Evolutionary conservation across 2,888 invertebrate species (phyloP).

Genomic region (Drosophila multiciliata): DNA sequence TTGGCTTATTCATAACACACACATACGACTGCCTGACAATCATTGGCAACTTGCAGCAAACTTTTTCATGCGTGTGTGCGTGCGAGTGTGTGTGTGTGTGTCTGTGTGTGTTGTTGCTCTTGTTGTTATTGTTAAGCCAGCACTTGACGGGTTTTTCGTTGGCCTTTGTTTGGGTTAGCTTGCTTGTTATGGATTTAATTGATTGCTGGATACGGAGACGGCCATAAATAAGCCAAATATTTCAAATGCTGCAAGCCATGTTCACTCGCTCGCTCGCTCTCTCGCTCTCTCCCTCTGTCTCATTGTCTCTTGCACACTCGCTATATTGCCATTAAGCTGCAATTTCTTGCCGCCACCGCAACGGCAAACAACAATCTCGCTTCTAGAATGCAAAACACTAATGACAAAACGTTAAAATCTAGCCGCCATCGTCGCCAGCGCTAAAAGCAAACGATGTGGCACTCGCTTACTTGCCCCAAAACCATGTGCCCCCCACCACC

Average conservation of each 20-base stretch:
- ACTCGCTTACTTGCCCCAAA: slow-evolving; percentile 31
- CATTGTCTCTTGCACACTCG: neutral
- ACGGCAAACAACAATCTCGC: slow-evolving; percentile 75
- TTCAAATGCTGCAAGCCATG: slow-evolving; percentile 29
- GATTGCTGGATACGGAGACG: slow-evolving; percentile 49
- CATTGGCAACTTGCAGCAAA: slow-evolving; percentile 49
- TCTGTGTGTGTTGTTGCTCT: slow-evolving; percentile 23
- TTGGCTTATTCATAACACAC: slow-evolving; percentile 71
- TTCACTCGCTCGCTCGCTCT: neutral
- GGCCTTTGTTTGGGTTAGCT: slow-evolving; percentile 24
- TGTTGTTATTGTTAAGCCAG: slow-evolving; percentile 28
- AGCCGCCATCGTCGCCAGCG: slow-evolving; percentile 65
- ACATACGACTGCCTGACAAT: slow-evolving; percentile 58
- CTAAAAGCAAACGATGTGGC: slow-evolving; percentile 68
- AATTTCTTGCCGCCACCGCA: slow-evolving; percentile 54
- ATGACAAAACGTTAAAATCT: slow-evolving; percentile 81
- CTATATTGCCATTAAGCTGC: slow-evolving; percentile 59
- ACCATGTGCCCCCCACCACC: slow-evolving; percentile 14
- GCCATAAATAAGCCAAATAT: slow-evolving; percentile 42
- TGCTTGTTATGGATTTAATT: slow-evolving; percentile 61
- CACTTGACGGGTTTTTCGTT: slow-evolving; percentile 45
- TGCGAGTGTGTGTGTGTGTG: neutral
- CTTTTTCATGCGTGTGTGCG: slow-evolving; percentile 5
- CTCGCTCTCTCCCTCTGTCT: neutral
- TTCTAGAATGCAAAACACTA: slow-evolving; percentile 76